These are phyloP conservation scores for Misgurnus mizolepis DNA, from an alignment of 2,113 vertebrate species.

Conservation along the genomic window DNA sequence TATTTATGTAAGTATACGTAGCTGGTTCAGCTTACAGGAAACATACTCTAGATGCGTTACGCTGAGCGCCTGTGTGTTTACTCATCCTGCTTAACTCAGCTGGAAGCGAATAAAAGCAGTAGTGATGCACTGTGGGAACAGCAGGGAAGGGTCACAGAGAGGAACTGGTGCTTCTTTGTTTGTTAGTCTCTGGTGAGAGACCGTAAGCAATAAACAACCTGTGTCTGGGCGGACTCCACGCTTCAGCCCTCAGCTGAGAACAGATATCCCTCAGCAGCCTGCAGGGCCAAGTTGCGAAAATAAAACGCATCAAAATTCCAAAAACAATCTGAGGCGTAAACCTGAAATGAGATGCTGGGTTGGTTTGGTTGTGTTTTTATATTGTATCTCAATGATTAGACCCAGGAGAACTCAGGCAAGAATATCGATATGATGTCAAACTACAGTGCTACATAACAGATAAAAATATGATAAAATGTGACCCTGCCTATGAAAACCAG, in stretches of 20 bases:
- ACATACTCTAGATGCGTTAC: slow-evolving; percentile 20
- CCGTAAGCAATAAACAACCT: slow-evolving; percentile 33
- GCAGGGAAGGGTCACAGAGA: slow-evolving; percentile 46
- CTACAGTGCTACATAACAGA: background rate
- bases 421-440: background rate
- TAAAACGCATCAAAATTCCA: slow-evolving; percentile 23
- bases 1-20: slow-evolving; percentile 19
- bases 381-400: background rate
- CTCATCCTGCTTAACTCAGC: slow-evolving; percentile 39
- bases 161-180: slow-evolving; percentile 35
- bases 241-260: slow-evolving; percentile 21
- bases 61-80: slow-evolving; percentile 21
- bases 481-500: no score
- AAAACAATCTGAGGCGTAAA: background rate
- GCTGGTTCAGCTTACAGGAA: slow-evolving; percentile 19
- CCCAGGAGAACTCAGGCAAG: background rate
- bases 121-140: slow-evolving; percentile 50
- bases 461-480: no score
- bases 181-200: slow-evolving; percentile 40
- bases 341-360: background rate
- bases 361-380: slow-evolving; percentile 9
- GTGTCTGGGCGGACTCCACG: background rate
- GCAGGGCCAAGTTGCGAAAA: slow-evolving; percentile 11
- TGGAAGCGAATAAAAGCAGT: slow-evolving; percentile 49
- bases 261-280: background rate